Percentiles rank a stretch among this genome's conserved stretches.
phyloP scores from a whole-genome alignment of 1,140 invertebrate species.

The Brachionus manjavacas region DNA sequence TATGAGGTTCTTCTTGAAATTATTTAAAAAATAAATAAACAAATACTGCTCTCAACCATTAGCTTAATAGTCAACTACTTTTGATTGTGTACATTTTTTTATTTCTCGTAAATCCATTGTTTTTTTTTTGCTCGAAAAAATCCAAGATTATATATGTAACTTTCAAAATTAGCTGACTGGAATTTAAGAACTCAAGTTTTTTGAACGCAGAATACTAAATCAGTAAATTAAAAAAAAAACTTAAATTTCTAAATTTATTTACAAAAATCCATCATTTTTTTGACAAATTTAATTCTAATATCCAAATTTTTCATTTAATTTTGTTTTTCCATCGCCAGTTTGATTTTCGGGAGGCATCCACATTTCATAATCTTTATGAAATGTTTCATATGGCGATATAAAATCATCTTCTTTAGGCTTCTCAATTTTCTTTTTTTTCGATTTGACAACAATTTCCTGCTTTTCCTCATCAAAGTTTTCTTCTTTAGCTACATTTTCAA shows the following conservation, averaged over 20 bases:
- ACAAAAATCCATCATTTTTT: neutral
- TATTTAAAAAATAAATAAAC: too few species aligned
- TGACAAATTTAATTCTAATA: conserved; percentile 61
- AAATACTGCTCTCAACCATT: too few species aligned
- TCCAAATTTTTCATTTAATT: conserved; percentile 74
- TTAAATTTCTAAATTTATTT: neutral
- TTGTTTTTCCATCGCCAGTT: conserved; percentile 72
- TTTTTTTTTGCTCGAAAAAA: too few species aligned
- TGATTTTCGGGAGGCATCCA: conserved; percentile 59
- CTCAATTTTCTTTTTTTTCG: neutral
- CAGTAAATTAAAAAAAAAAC: too few species aligned
- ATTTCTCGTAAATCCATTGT: too few species aligned
- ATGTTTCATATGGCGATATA: neutral
- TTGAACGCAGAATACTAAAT: too few species aligned
- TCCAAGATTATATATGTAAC: too few species aligned
- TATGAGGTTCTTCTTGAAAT: too few species aligned
- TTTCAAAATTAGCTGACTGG: too few species aligned
- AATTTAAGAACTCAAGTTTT: too few species aligned
- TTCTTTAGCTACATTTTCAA: neutral
- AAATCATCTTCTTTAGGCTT: neutral
- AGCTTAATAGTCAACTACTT: too few species aligned
- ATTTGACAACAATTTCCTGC: neutral
- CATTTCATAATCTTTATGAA: conserved; percentile 7
- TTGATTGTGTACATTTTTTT: too few species aligned
- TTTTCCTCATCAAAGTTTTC: neutral